Conservation (phyloP, 1,140 invertebrate species). For the Galendromus occidentalis region DNA sequence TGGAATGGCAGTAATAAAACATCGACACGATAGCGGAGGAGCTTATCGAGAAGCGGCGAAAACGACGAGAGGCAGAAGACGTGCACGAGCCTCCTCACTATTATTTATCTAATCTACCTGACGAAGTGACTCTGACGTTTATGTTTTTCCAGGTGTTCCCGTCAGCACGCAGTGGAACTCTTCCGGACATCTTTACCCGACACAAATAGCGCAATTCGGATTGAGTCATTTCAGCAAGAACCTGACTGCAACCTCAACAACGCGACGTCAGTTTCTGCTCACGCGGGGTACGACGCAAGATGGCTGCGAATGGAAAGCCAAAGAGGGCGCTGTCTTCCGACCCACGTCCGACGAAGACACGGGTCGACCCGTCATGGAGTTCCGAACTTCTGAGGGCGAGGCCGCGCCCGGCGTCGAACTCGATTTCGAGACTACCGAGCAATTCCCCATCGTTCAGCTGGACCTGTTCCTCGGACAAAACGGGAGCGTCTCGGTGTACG, state of each 20-base stretch:
- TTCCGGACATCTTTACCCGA: slow-evolving; percentile 83
- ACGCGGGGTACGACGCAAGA: slow-evolving; percentile 13
- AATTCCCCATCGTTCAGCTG: slow-evolving; percentile 24
- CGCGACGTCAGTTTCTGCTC: slow-evolving; percentile 17
- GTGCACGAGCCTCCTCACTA: no score
- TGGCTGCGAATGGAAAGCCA: background rate
- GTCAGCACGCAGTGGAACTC: slow-evolving; percentile 81
- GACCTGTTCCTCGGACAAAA: slow-evolving; percentile 48
- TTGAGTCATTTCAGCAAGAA: slow-evolving; percentile 92
- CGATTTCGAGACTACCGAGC: background rate
- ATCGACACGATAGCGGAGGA: no score
- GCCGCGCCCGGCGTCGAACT: slow-evolving; percentile 14
- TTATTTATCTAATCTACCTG: no score
- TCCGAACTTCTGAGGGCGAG: slow-evolving; percentile 23
- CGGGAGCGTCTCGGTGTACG: slow-evolving; percentile 50
- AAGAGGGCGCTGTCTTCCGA: background rate
- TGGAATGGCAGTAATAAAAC: no score
- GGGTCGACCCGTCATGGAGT: slow-evolving; percentile 12
- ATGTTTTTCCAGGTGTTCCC: slow-evolving; percentile 44
- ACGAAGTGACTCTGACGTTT: no score
- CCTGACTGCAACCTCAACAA: slow-evolving; percentile 50
- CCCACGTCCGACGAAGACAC: background rate
- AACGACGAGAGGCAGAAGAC: no score
- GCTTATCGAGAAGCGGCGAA: no score
- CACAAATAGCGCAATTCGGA: slow-evolving; percentile 94